Evolutionary conservation across 1,140 invertebrate species (phyloP).

Genomic region (Globodera rostochiensis): DNA sequence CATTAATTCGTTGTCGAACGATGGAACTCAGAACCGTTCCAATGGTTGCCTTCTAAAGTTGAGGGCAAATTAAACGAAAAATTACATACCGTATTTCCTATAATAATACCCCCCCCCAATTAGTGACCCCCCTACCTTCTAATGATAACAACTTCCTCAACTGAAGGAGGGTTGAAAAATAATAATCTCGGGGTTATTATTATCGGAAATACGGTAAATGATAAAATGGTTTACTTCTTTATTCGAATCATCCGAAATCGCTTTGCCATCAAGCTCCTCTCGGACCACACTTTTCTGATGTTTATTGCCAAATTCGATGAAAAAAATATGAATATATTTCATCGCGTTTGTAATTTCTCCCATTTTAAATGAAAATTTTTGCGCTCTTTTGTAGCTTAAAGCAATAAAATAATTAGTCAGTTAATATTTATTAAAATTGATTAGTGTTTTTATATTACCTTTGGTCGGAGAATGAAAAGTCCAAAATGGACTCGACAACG

Average conservation of each 20-base stretch:
- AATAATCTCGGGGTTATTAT: too few species aligned
- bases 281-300: too few species aligned
- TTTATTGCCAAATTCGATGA: not conserved
- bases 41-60: not conserved
- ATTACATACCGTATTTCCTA: too few species aligned
- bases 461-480: not conserved
- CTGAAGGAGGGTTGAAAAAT: too few species aligned
- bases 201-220: too few species aligned
- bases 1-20: not conserved
- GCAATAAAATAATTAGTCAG: not conserved
- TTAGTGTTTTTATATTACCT: not conserved
- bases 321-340: not conserved
- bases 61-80: too few species aligned
- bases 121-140: too few species aligned
- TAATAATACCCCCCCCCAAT: too few species aligned
- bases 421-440: not conserved
- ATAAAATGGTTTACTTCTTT: not conserved
- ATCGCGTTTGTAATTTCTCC: not conserved
- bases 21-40: not conserved
- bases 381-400: not conserved
- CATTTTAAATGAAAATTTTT: not conserved
- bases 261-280: not conserved
- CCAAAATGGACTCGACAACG: not conserved
- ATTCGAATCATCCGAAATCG: not conserved
- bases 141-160: too few species aligned